These are phyloP conservation scores for Sebastes nivosus DNA, from an alignment of 2,797 vertebrate genomes.

Conservation along the genomic window DNA sequence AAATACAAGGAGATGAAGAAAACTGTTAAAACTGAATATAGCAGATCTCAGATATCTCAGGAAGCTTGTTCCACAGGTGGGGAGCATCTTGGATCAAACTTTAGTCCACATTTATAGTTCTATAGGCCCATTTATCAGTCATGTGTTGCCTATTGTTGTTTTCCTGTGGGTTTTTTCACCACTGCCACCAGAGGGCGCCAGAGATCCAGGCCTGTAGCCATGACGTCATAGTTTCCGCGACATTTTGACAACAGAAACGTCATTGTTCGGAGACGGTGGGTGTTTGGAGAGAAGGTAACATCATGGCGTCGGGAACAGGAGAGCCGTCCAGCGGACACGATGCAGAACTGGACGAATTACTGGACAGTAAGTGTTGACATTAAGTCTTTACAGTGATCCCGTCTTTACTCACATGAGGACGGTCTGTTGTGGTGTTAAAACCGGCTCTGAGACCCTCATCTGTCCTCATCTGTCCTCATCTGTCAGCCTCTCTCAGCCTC, in stretches of 20 bases:
- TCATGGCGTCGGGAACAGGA: slow-evolving; percentile 80
- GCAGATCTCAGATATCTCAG: no score
- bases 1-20: no score
- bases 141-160: no score
- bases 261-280: slow-evolving; percentile 18
- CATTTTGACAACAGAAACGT: slow-evolving; percentile 15
- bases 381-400: neutral
- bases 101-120: no score
- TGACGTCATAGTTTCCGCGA: slow-evolving; percentile 40
- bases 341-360: slow-evolving; percentile 82
- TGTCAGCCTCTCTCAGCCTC: accelerated
- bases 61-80: no score
- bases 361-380: slow-evolving; percentile 82
- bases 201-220: accelerated
- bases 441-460: no score
- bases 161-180: accelerated
- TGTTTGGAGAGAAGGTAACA: slow-evolving; percentile 42
- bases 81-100: no score
- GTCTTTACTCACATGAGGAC: accelerated
- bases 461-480: accelerated
- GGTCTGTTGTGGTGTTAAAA: neutral
- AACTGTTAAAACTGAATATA: no score
- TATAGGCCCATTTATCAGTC: no score
- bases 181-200: slow-evolving; percentile 29
- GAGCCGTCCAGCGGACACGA: slow-evolving; percentile 68